Evolutionary conservation across 1,140 invertebrate species (phyloP).

Genomic region (Marisa cornuarietis): DNA sequence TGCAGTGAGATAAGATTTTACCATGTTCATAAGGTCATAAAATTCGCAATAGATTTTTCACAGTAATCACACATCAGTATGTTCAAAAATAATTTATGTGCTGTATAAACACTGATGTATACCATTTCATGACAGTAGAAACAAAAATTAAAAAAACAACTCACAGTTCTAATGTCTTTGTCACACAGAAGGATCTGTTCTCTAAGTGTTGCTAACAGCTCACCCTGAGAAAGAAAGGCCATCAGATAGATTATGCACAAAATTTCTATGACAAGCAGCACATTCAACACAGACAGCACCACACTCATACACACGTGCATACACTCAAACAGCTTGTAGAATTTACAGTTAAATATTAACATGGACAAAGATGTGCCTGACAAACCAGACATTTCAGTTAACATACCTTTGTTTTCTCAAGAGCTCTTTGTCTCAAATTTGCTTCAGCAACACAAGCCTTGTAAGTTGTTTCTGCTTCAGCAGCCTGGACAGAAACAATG

Average conservation of each 20-base stretch:
- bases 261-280: neutral
- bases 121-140: neutral
- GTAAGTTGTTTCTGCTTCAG: constrained; percentile 70
- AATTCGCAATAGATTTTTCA: too few relatives aligned
- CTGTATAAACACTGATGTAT: too few relatives aligned
- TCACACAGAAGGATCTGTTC: constrained; percentile 70
- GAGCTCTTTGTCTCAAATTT: constrained; percentile 67
- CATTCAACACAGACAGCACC: neutral
- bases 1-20: too few relatives aligned
- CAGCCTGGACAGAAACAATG: constrained; percentile 49
- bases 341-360: neutral
- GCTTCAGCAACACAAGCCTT: constrained; percentile 69
- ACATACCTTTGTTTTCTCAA: constrained; percentile 66
- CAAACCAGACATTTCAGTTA: too few relatives aligned
- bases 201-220: constrained; percentile 67
- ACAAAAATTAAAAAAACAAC: too few relatives aligned
- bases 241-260: constrained; percentile 1
- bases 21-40: too few relatives aligned
- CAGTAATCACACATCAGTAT: too few relatives aligned
- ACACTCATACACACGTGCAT: neutral
- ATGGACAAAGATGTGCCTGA: too few relatives aligned
- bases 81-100: too few relatives aligned
- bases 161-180: constrained; percentile 68
- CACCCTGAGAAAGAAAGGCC: constrained; percentile 46
- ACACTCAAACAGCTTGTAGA: neutral